These are phyloP conservation scores for Tachyglossus aculeatus DNA, from an alignment of 2,797 vertebrate genomes.

Conservation along the genomic window DNA sequence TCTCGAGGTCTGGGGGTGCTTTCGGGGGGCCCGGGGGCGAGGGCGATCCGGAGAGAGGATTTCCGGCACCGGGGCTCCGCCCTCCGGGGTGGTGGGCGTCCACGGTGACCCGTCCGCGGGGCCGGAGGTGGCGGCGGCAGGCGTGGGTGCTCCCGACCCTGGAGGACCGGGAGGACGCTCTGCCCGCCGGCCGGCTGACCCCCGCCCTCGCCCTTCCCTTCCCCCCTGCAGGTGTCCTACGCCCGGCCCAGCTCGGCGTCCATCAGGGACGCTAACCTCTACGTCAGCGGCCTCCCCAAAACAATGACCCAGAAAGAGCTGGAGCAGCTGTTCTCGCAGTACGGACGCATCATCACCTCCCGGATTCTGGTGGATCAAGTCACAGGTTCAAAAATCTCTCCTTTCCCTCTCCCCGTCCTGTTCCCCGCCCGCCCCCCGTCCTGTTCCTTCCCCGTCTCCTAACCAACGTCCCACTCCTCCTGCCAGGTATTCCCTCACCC, in stretches of 20 bases:
- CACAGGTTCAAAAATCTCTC: conserved; percentile 86
- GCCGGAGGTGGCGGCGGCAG: no score
- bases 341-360: conserved; percentile 99
- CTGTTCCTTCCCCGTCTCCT: neutral
- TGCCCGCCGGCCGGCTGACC: neutral
- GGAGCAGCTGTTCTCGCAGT: conserved; percentile 99
- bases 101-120: no score
- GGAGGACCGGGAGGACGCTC: no score
- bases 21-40: conserved; percentile 53
- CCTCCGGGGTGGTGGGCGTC: no score
- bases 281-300: conserved; percentile 98
- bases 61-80: conserved; percentile 60
- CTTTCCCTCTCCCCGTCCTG: neutral
- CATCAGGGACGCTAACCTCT: conserved; percentile 98
- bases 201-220: neutral
- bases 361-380: conserved; percentile 99
- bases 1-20: conserved; percentile 63
- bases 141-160: no score
- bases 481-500: neutral
- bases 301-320: conserved; percentile 99
- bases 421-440: neutral
- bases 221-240: conserved; percentile 88
- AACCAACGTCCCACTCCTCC: neutral
- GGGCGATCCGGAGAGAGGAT: conserved; percentile 64
- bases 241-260: conserved; percentile 98